Base-by-base conservation (phyloP, 2,888 invertebrate genomes). In the Liodrosophila aerea region DNA sequence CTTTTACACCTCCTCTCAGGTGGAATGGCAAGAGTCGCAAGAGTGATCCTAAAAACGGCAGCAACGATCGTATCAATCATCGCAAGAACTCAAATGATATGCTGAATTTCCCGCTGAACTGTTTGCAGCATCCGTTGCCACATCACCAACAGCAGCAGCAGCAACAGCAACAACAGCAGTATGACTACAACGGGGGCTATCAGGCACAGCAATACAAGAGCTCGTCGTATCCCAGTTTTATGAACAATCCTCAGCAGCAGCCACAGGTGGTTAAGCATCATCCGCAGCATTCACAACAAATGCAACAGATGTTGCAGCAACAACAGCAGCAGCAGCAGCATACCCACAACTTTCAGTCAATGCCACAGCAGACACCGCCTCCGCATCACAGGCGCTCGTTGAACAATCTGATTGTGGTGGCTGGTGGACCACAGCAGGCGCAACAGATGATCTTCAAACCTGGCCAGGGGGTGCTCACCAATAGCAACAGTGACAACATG, bases 21-120 rank as follows among this genome's bases (percentile, higher is more conserved):
- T 90, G 90, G 90, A 88, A 86, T 71, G 82, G 87, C 34, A 90
- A 90, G 66, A 61, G 71, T 12, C 88, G 89, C 22, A 90, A 90
- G 74, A 81, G 84, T 62, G 89, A 89, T 60, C 61, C 87, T 7
- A 88, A 88, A 49, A 89, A 87, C 51, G 89, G 85, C 40, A 89
- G 89, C 64, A 88, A 68, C 58, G 90, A 90, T 67, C 87, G 88
- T 64, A 88, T 89, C 37, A 88, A 88, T 70, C 87, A 89, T 70
- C 87, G 90, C 13, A 90, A 90, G 58, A 89, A 89, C 62, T 89
- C 90, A 13, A 88, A 84, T 60, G 89, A 89, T 57, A 86, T 87
- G 83, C 49, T 88, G 13, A 89, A 85, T 52, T 88, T 88, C 63
- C 81, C 88, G 11, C 15, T 87, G 18, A 81, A 49, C 56, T 80